Conservation (phyloP, 2,797 vertebrate species). For the Notolabrus celidotus region DNA sequence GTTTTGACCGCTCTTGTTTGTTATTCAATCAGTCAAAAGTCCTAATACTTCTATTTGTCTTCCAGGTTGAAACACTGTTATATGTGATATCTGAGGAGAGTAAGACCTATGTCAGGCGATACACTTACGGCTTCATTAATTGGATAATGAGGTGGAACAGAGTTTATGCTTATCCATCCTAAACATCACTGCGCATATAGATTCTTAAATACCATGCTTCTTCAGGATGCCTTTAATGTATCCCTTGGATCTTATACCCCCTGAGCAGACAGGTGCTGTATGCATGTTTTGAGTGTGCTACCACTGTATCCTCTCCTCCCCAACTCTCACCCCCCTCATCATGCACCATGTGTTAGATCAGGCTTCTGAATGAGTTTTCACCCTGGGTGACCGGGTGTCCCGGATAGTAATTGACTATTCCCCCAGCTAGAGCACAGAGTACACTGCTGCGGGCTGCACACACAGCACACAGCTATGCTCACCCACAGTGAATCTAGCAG, state of each 20-base stretch:
- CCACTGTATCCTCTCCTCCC: conserved; percentile 1
- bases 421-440: conserved; percentile 62
- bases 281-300: conserved; percentile 15
- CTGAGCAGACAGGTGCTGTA: not conserved
- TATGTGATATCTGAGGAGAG: not conserved
- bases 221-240: not conserved
- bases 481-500: conserved; percentile 74
- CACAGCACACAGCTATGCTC: conserved; percentile 80
- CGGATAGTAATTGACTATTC: conserved; percentile 73
- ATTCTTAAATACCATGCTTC: not conserved
- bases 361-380: conserved; percentile 63
- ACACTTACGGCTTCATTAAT: not conserved
- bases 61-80: not conserved
- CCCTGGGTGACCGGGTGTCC: conserved; percentile 72
- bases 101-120: not conserved
- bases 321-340: conserved; percentile 13
- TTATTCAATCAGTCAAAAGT: not conserved
- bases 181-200: not conserved
- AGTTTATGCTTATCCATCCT: not conserved
- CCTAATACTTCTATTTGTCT: not conserved
- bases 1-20: not conserved
- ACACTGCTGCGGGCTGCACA: conserved; percentile 56
- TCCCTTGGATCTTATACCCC: not conserved
- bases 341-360: conserved; percentile 59
- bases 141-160: not conserved